Evolutionary conservation across 2,888 invertebrate species (phyloP).

Genomic region (Aradus depressus): DNA sequence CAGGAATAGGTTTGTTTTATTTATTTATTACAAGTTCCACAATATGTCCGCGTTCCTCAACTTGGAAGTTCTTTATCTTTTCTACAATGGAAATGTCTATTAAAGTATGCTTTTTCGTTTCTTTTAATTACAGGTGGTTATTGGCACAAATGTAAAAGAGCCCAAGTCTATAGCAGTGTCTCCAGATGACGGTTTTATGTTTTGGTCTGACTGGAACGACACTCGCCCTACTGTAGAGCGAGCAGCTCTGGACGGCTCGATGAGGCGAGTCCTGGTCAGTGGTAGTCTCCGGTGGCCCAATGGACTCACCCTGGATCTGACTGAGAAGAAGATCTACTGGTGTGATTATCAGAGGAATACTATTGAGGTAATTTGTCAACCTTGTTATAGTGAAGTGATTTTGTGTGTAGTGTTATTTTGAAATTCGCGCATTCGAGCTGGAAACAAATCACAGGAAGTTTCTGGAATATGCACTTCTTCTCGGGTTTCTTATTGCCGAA

Average conservation of each 20-base stretch:
- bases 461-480: too few relatives aligned
- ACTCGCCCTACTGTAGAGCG: constrained; percentile 78
- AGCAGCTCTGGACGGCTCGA: constrained; percentile 70
- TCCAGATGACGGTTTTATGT: constrained; percentile 77
- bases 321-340: constrained; percentile 67
- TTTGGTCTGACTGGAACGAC: constrained; percentile 90
- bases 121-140: constrained; percentile 47
- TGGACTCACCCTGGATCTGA: constrained; percentile 56
- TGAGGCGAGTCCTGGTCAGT: constrained; percentile 54
- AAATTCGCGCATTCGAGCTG: too few relatives aligned
- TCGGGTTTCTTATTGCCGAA: too few relatives aligned
- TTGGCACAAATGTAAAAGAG: constrained; percentile 73
- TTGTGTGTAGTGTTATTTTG: too few relatives aligned
- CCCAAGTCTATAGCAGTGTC: constrained; percentile 87
- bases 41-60: too few relatives aligned
- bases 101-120: too few relatives aligned
- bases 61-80: too few relatives aligned
- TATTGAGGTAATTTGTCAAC: constrained; percentile 77
- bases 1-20: too few relatives aligned
- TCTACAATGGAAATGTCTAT: too few relatives aligned
- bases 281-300: constrained; percentile 79
- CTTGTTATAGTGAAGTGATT: too few relatives aligned
- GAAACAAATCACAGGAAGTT: too few relatives aligned
- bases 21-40: too few relatives aligned
- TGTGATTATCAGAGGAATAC: constrained; percentile 83